These are phyloP conservation scores for Sturnus vulgaris DNA, from an alignment of 2,113 vertebrate species.

Conservation along the genomic window DNA sequence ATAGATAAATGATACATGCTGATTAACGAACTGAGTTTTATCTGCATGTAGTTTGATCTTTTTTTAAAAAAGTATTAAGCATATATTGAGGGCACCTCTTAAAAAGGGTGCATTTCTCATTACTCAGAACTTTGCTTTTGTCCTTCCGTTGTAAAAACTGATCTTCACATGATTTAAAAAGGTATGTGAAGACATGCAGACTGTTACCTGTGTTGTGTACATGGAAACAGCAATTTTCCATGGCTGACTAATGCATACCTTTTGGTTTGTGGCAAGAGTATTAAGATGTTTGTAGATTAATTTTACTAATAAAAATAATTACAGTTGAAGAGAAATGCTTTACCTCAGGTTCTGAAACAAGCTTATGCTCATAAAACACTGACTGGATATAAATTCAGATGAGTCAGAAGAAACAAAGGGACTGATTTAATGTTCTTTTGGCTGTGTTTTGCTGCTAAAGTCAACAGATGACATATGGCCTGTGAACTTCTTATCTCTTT, in stretches of 20 bases:
- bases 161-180: background rate
- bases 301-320: slow-evolving; percentile 59
- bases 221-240: background rate
- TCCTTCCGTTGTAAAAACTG: background rate
- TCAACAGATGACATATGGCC: slow-evolving; percentile 29
- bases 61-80: background rate
- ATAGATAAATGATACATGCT: background rate
- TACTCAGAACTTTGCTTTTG: background rate
- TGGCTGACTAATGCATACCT: slow-evolving; percentile 25
- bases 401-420: slow-evolving; percentile 51
- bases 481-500: background rate
- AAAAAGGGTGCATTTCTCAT: background rate
- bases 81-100: background rate
- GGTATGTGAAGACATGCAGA: background rate
- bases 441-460: background rate
- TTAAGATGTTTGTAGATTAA: slow-evolving; percentile 45
- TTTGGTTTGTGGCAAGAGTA: slow-evolving; percentile 32
- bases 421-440: slow-evolving; percentile 19
- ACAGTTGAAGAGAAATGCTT: slow-evolving; percentile 34
- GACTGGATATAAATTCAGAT: slow-evolving; percentile 37
- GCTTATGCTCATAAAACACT: slow-evolving; percentile 14
- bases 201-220: background rate
- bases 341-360: slow-evolving; percentile 50
- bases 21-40: background rate
- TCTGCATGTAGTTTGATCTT: background rate